A percentile compares a stretch with the other conserved stretches of the same genome.
phyloP scores from a whole-genome alignment of 2,888 invertebrate species.

The Eulithis prunata region DNA sequence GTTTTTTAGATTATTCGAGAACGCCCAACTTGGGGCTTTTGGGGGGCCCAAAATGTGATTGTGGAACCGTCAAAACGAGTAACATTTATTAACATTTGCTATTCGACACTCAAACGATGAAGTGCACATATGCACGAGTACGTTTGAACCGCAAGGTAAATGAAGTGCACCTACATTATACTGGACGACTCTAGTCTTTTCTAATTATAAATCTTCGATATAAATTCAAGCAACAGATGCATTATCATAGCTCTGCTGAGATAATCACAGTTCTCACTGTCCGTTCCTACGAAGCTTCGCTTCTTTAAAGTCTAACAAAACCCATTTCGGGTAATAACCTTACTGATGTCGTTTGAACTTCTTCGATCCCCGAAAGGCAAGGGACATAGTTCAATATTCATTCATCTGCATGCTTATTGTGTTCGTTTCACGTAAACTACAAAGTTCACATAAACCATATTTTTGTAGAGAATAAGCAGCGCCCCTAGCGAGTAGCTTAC shows the following conservation, averaged over 20 bases:
- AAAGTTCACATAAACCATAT: too few species aligned
- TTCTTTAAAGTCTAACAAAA: not conserved
- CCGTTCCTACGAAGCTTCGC: slow-evolving; percentile 6
- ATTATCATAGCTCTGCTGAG: slow-evolving; percentile 23
- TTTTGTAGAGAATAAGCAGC: too few species aligned
- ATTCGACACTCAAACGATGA: not conserved
- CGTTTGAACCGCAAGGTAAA: not conserved
- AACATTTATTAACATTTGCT: not conserved
- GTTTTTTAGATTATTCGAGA: too few species aligned
- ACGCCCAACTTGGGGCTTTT: too few species aligned
- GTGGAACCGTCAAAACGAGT: too few species aligned
- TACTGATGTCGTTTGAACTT: too few species aligned
- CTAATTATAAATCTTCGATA: not conserved
- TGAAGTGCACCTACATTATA: not conserved
- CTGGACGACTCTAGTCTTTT: not conserved
- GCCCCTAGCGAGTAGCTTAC: too few species aligned
- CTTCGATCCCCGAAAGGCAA: not conserved
- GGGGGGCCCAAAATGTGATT: too few species aligned
- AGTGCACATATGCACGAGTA: too few species aligned
- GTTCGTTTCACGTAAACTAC: too few species aligned
- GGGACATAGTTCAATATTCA: too few species aligned
- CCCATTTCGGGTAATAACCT: not conserved
- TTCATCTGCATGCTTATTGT: too few species aligned
- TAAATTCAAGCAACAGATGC: slow-evolving; percentile 15
- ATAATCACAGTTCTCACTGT: slow-evolving; percentile 14